phyloP scores from a whole-genome alignment of 2,888 invertebrate genomes.

The Tortricodes alternella region DNA sequence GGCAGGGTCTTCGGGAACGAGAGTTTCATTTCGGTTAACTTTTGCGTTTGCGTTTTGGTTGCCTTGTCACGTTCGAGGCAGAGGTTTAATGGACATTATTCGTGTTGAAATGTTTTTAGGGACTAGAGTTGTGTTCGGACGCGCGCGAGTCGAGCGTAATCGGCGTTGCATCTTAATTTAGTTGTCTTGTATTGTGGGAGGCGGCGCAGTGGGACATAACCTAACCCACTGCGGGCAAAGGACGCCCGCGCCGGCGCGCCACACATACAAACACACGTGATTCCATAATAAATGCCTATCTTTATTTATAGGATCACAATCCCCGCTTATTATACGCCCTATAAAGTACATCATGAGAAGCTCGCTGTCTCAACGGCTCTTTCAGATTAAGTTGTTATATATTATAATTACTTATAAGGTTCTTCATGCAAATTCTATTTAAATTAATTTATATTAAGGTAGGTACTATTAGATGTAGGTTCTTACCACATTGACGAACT shows the following conservation, averaged over 20 bases:
- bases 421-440: too few species aligned
- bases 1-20: constrained; percentile 51
- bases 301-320: constrained; percentile 31
- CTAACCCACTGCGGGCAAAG: constrained; percentile 61
- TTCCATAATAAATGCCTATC: constrained; percentile 31
- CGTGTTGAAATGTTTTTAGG: constrained; percentile 38
- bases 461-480: too few species aligned
- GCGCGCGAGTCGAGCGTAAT: constrained; percentile 65
- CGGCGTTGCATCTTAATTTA: constrained; percentile 81
- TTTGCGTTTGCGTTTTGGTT: constrained; percentile 54
- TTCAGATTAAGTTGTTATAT: not conserved
- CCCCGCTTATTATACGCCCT: constrained; percentile 26
- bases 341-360: constrained; percentile 2
- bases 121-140: constrained; percentile 49
- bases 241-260: constrained; percentile 45
- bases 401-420: too few species aligned
- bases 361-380: constrained; percentile 1
- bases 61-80: constrained; percentile 34
- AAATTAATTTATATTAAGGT: too few species aligned
- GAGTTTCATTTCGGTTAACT: constrained; percentile 47
- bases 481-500: constrained; percentile 97
- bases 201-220: constrained; percentile 59
- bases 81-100: constrained; percentile 28
- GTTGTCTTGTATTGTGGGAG: constrained; percentile 77
- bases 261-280: constrained; percentile 44